These are phyloP conservation scores for Atta texana DNA, from an alignment of 1,140 invertebrate species.

Conservation along the genomic window DNA sequence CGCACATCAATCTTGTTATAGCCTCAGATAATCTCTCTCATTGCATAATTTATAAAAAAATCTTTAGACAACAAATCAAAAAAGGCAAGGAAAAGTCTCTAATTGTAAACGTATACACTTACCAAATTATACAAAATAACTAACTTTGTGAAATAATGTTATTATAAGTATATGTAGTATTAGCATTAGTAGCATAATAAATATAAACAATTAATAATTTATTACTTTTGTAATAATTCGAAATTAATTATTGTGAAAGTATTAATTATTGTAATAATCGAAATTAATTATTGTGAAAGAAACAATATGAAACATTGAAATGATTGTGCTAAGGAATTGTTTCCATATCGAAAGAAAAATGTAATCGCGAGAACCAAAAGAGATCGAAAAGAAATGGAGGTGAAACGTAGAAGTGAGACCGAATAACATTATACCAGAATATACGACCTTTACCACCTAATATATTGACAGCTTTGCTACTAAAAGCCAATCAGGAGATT, in stretches of 20 bases:
- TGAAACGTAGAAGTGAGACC: neutral
- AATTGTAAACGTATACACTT: neutral
- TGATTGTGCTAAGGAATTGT: neutral
- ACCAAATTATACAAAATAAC: neutral
- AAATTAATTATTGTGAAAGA: neutral
- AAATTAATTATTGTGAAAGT: neutral
- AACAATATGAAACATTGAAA: neutral
- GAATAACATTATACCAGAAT: neutral
- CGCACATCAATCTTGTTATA: too few relatives aligned
- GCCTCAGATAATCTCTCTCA: too few relatives aligned
- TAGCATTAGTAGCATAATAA: neutral
- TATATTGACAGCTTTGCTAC: slow-evolving; percentile 62
- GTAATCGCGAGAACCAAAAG: neutral
- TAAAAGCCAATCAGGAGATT: slow-evolving; percentile 45
- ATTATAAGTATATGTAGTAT: neutral
- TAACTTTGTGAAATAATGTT: neutral
- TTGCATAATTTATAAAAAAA: too few relatives aligned
- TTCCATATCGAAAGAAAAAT: neutral
- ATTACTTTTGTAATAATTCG: neutral
- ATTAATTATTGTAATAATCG: neutral
- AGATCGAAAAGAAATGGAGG: slow-evolving; percentile 3
- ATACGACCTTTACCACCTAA: slow-evolving; percentile 52
- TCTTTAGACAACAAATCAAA: neutral
- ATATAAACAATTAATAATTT: neutral
- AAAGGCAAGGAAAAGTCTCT: neutral